Evolutionary conservation across 2,888 invertebrate species (phyloP), one percentile per base, ranked within the genome.

Genomic region (Coleophora deauratella): DNA sequence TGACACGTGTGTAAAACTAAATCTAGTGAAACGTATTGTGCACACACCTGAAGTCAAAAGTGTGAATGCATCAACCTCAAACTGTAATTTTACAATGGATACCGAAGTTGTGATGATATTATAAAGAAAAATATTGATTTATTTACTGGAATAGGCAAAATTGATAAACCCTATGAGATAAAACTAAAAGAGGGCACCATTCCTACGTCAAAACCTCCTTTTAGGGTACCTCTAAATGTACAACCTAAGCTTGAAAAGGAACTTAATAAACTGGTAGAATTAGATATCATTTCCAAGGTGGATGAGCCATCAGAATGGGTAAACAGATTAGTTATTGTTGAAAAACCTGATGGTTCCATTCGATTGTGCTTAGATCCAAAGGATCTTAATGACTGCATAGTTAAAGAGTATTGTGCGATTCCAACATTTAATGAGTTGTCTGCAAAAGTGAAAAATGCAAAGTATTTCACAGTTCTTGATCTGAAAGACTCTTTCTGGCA

Each of bases 301-400:
- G 43, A 38, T 2, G 32, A 41, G 31, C 33, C 40, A 12, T 34
- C 40, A 10, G 43, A 43, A 15, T 43, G 40, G 43, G 35, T 44
- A 2, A 44, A 38, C 15, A 40, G 43, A 12, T 14, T 40, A 11
- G 43, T 44, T 1, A 38, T 44, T 27, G 40, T 40, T 11, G 43
- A 38, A 27, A 40, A 40, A 34, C 28, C 32, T 12, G 35, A 43
- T 34, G 35, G 27, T 3, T 14, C 37, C 11, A 43, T 43, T 10
- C 40, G 43, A 13, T 15, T 43, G 2, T 43, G 43, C 11, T 32
- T 40, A 31, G 40, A 40, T 14, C 40, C 40, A 4, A 37, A 30
- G 33, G 40, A 43, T 9, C 12, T 43, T 11, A 43, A 43, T 34
- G 33, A 41, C 7, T 37, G 36, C 21, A 41, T 41, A 21, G 13